These are phyloP conservation scores for Melanotaenia maccullochi DNA, from an alignment of 2,797 vertebrate genomes.

Conservation along the genomic window DNA sequence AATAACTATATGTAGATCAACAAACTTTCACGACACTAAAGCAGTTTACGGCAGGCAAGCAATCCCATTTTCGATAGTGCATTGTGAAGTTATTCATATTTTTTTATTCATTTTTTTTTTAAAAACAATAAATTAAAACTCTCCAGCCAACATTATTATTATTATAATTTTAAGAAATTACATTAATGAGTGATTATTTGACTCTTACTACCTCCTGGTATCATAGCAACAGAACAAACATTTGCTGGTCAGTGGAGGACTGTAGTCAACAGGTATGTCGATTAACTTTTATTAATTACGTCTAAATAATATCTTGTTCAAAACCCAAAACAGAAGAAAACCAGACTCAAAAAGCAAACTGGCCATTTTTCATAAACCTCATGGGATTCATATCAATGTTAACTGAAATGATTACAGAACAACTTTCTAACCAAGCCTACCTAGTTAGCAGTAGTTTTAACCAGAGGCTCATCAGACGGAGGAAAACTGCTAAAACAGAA, in stretches of 20 bases:
- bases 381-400: no score
- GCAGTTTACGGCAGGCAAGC: constrained; percentile 53
- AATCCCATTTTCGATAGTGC: neutral
- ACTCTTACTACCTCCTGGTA: constrained; percentile 17
- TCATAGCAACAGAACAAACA: constrained; percentile 54
- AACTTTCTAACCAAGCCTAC: no score
- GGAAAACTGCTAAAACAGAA: no score
- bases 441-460: no score
- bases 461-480: no score
- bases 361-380: no score
- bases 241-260: no score
- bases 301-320: neutral
- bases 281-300: neutral
- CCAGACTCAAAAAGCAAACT: neutral
- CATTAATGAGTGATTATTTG: neutral
- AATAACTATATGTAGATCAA: constrained; percentile 31
- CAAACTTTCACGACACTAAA: constrained; percentile 69
- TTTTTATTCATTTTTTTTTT: neutral
- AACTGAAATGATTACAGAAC: no score
- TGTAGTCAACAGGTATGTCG: constrained; percentile 6
- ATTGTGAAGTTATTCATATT: neutral
- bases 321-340: neutral
- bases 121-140: no score
- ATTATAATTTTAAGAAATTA: neutral
- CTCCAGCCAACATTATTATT: no score